Base-by-base conservation (phyloP, 2,797 vertebrate genomes). In the Poecilia velifera region DNA sequence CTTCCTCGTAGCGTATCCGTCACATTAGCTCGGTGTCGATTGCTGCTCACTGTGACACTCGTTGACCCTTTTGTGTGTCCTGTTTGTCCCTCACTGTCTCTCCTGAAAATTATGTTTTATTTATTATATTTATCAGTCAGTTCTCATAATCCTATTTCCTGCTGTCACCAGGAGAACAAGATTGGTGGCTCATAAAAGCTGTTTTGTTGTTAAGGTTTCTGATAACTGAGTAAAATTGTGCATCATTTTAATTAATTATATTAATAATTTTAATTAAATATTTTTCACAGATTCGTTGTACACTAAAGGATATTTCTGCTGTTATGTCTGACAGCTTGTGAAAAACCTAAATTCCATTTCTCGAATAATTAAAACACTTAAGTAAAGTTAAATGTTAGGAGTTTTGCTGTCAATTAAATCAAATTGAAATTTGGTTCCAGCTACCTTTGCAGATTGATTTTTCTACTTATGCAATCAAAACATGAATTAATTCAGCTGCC, bases 1-100 rank as follows among this genome's bases (percentile, higher is more conserved):
- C 55, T 31, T 85, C 89, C 90, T 46, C 47, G 81, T 75, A 79
- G 80, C 88, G 85, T 94, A 94, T 92, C 90, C 90, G 90, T 93
- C 88, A 90, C 93, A 90, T 92, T 84, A 91, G 89, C 93, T 91
- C 90, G 90, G 90, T 86, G 90, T 92, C 92, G 47, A 18, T 20
- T 49, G 47, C 47, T 49, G 49, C 93, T 68, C 84, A 74, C 3
- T 20, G 74, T 73, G 78, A 53, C 91, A 89, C 89, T 64, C 47
- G 31, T 25, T 72, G 83, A 82, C 76, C 34, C 86, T 57, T 80
- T 39, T 46, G 43, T 64, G 0, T 66, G 90, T 73, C 90, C 81
- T 34, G 34, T 47, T 78, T 79, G 88, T 80, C 85, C 91, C 90
- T 87, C 76, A 73, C 47, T 64, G 77, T 68, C 77, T 43, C 8